Percentiles rank a stretch among this genome's conserved stretches.
phyloP scores from a whole-genome alignment of 2,888 invertebrate species.

The Syrista parreyssii region DNA sequence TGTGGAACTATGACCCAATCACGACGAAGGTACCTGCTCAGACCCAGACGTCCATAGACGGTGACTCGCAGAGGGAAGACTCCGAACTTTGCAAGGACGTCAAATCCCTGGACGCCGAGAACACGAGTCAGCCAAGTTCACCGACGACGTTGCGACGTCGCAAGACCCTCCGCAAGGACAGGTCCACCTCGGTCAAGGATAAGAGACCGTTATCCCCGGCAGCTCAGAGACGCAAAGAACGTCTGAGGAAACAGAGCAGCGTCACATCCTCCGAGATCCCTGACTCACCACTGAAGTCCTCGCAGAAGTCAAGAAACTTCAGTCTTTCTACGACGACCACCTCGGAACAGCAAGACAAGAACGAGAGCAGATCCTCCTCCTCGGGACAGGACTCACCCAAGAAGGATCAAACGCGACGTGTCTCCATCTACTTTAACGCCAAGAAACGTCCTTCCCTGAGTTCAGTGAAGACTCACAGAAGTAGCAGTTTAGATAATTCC shows the following conservation, averaged over 20 bases:
- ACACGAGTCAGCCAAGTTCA: constrained; percentile 18
- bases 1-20: constrained; percentile 37
- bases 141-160: constrained; percentile 27
- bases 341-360: constrained; percentile 50
- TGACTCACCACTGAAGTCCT: constrained; percentile 35
- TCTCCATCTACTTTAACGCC: constrained; percentile 53
- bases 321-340: constrained; percentile 27
- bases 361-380: constrained; percentile 62
- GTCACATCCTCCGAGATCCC: constrained; percentile 43
- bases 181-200: constrained; percentile 23
- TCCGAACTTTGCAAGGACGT: constrained; percentile 15
- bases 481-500: constrained; percentile 47
- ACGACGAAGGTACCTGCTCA: constrained; percentile 50
- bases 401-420: constrained; percentile 52
- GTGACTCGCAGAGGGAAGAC: constrained; percentile 38
- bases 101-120: constrained; percentile 24
- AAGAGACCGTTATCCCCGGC: constrained; percentile 29
- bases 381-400: constrained; percentile 65
- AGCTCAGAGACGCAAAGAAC: constrained; percentile 39
- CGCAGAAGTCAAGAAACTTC: constrained; percentile 26
- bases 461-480: constrained; percentile 49
- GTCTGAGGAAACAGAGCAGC: constrained; percentile 48
- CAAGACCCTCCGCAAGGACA: constrained; percentile 34
- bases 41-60: constrained; percentile 54
- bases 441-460: constrained; percentile 54